These are phyloP conservation scores for Gymnoscopelus microlampas DNA, from an alignment of 2,797 vertebrate species.

Conservation along the genomic window DNA sequence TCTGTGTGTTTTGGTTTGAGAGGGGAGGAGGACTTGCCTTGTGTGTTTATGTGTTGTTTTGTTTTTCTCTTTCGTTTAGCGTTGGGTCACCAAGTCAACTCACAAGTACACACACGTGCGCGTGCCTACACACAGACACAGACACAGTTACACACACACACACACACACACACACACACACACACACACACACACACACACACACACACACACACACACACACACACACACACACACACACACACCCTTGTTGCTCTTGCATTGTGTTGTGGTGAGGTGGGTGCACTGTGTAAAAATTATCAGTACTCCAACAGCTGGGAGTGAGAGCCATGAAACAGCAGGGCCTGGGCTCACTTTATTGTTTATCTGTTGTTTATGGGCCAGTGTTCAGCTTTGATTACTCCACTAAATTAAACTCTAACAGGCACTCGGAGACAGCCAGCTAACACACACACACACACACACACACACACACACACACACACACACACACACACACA, in stretches of 20 bases:
- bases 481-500: slow-evolving; percentile 27
- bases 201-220: slow-evolving; percentile 34
- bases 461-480: slow-evolving; percentile 15
- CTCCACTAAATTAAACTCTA: slow-evolving; percentile 99
- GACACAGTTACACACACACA: slow-evolving; percentile 7
- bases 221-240: slow-evolving; percentile 24
- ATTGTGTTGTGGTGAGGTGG: slow-evolving; percentile 81
- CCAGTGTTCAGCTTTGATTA: slow-evolving; percentile 99
- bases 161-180: slow-evolving; percentile 46
- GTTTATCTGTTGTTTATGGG: slow-evolving; percentile 99
- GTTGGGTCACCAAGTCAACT: not conserved
- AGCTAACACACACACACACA: slow-evolving; percentile 49
- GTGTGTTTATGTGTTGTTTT: slow-evolving; percentile 60
- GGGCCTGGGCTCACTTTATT: slow-evolving; percentile 94
- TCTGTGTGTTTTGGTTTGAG: slow-evolving; percentile 47
- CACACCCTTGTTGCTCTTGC: slow-evolving; percentile 61
- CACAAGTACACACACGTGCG: not conserved
- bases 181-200: slow-evolving; percentile 32
- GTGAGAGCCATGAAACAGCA: slow-evolving; percentile 97
- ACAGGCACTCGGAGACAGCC: slow-evolving; percentile 95
- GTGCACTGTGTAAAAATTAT: slow-evolving; percentile 92
- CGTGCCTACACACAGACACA: slow-evolving; percentile 3
- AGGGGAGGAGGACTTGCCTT: slow-evolving; percentile 61
- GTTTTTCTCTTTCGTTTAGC: slow-evolving; percentile 20
- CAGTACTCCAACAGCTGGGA: slow-evolving; percentile 95